phyloP scores from a whole-genome alignment of 2,888 invertebrate genomes.

The Acrocyrtus sp. region DNA sequence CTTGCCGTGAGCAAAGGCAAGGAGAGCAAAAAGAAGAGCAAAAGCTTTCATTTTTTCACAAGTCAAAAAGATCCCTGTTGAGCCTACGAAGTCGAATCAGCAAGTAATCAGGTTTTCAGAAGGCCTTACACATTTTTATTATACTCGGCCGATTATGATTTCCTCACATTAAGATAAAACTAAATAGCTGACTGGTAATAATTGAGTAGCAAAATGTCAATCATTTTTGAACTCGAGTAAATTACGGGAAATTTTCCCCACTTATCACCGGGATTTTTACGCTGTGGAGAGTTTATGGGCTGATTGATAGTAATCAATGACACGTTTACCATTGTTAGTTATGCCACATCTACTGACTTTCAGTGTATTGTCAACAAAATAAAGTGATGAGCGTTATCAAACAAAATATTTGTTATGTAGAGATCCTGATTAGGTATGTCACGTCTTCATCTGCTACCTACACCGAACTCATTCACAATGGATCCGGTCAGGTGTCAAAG shows the following conservation, averaged over 20 bases:
- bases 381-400: no score
- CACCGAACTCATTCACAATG: no score
- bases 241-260: constrained; percentile 7
- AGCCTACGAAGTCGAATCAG: constrained; percentile 11
- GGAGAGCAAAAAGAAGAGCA: constrained; percentile 6
- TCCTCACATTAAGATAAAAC: not conserved
- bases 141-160: not conserved
- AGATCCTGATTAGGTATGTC: no score
- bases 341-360: no score
- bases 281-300: no score
- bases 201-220: not conserved
- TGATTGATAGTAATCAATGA: no score
- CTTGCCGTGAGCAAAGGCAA: constrained; percentile 27
- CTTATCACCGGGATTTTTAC: not conserved
- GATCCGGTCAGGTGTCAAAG: no score
- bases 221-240: not conserved
- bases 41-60: not conserved
- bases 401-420: no score
- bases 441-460: no score
- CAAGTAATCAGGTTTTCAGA: constrained; percentile 1
- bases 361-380: no score
- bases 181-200: not conserved
- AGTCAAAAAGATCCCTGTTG: constrained; percentile 2
- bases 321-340: no score
- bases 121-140: constrained; percentile 13